Conservation (phyloP, 2,113 vertebrate species). For the Scophthalmus maximus region DNA sequence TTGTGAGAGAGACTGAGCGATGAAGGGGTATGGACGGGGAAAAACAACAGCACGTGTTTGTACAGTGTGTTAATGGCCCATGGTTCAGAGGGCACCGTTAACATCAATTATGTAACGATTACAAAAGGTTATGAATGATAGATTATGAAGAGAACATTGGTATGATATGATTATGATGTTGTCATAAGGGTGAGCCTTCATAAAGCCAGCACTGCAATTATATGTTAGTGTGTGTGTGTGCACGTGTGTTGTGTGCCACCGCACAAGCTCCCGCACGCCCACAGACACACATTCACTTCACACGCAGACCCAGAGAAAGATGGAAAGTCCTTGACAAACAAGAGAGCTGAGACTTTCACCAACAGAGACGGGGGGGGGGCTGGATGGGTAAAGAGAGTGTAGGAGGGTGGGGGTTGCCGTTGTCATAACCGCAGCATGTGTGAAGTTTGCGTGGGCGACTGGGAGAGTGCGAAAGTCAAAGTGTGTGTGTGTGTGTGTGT, state of each 20-base stretch:
- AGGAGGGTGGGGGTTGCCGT: slow-evolving; percentile 35
- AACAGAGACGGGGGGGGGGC: slow-evolving; percentile 24
- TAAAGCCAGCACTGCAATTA: slow-evolving; percentile 1
- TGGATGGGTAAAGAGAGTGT: slow-evolving; percentile 25
- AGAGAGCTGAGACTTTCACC: slow-evolving; percentile 50
- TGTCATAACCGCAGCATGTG: slow-evolving; percentile 56
- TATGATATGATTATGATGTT: background rate
- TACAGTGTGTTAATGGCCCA: slow-evolving; percentile 12
- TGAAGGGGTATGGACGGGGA: slow-evolving; percentile 1
- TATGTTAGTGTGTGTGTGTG: slow-evolving; percentile 2
- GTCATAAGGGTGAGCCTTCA: background rate
- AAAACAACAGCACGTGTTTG: slow-evolving; percentile 9
- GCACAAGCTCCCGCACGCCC: slow-evolving; percentile 15
- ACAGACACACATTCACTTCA: slow-evolving; percentile 23
- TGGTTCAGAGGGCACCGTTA: slow-evolving; percentile 33
- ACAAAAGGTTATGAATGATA: slow-evolving; percentile 32
- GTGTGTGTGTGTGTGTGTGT: slow-evolving; percentile 12
- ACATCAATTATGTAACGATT: slow-evolving; percentile 42
- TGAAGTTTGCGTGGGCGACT: slow-evolving; percentile 55
- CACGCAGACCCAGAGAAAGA: slow-evolving; percentile 41
- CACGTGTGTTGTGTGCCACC: slow-evolving; percentile 21
- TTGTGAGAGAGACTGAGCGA: slow-evolving; percentile 29
- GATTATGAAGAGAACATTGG: slow-evolving; percentile 3
- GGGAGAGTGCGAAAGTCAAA: slow-evolving; percentile 30
- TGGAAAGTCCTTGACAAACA: slow-evolving; percentile 59